Conservation (phyloP, 1,140 invertebrate genomes). For the Zaprionus tsacasi region DNA sequence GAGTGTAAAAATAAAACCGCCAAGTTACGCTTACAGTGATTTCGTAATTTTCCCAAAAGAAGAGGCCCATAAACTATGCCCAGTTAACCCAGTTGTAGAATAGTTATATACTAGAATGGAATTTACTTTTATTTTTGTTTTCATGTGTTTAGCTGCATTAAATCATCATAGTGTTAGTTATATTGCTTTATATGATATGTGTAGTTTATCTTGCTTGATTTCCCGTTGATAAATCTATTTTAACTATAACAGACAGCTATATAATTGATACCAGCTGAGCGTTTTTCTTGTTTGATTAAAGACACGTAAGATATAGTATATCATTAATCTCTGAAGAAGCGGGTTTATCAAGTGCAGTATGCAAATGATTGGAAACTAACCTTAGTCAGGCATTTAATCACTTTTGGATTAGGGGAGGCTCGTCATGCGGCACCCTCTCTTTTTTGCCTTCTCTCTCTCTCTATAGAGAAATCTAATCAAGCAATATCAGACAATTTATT, state of each 20-base stretch:
- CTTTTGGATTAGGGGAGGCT: not conserved
- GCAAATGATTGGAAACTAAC: not conserved
- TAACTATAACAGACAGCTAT: not conserved
- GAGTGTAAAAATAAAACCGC: not conserved
- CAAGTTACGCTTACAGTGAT: not conserved
- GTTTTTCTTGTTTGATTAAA: not conserved
- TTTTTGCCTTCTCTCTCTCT: too few relatives aligned
- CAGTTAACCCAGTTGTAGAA: not conserved
- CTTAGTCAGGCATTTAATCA: too few relatives aligned
- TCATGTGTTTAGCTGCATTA: not conserved
- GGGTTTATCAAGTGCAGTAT: not conserved
- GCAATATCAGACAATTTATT: constrained; percentile 16
- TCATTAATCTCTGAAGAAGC: too few relatives aligned
- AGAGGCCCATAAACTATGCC: not conserved
- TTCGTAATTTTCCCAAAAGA: not conserved
- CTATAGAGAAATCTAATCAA: constrained; percentile 22
- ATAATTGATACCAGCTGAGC: not conserved
- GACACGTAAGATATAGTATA: not conserved
- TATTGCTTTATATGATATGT: not conserved
- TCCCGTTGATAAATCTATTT: not conserved
- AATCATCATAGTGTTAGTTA: not conserved
- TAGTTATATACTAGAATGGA: not conserved
- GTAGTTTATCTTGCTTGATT: not conserved
- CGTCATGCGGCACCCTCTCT: not conserved
- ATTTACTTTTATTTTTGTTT: not conserved